These are phyloP conservation scores for Neoaliturus tenellus DNA, from an alignment of 2,888 invertebrate species.

Conservation along the genomic window DNA sequence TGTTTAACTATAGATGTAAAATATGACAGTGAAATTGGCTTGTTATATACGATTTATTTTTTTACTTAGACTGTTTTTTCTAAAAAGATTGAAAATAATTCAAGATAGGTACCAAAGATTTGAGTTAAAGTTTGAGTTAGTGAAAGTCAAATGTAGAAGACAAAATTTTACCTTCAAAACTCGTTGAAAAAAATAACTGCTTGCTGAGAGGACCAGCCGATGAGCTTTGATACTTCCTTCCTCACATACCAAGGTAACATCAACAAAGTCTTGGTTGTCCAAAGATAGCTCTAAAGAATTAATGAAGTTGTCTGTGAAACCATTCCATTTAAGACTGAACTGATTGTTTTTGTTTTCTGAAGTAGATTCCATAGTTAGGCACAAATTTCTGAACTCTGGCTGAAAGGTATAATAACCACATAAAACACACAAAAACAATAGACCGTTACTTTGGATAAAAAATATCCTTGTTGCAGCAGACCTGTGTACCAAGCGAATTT, in stretches of 20 bases:
- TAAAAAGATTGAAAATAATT: too few relatives aligned
- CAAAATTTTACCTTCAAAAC: constrained; percentile 25
- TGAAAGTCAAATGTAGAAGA: too few relatives aligned
- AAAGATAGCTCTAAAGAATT: constrained; percentile 7
- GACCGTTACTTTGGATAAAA: too few relatives aligned
- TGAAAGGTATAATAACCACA: neutral
- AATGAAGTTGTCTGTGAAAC: constrained; percentile 30
- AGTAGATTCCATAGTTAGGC: neutral
- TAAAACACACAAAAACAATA: too few relatives aligned
- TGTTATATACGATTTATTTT: too few relatives aligned
- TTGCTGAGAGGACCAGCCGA: constrained; percentile 29
- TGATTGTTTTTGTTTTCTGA: constrained; percentile 7
- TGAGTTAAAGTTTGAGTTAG: too few relatives aligned
- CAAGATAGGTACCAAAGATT: too few relatives aligned
- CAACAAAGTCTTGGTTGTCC: constrained; percentile 42
- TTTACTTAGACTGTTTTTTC: too few relatives aligned
- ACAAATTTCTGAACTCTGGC: neutral
- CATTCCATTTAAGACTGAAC: constrained; percentile 33
- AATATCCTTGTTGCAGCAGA: too few relatives aligned
- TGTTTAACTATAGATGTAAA: too few relatives aligned
- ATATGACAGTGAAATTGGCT: too few relatives aligned
- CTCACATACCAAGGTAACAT: constrained; percentile 43
- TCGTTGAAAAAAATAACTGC: constrained; percentile 6
- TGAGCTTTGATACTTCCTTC: constrained; percentile 49
- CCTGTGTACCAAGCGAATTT: too few relatives aligned